Evolutionary conservation across 92 coral and sea anemone genomes (phyloP).

Genomic region (Blastomussa wellsi): DNA sequence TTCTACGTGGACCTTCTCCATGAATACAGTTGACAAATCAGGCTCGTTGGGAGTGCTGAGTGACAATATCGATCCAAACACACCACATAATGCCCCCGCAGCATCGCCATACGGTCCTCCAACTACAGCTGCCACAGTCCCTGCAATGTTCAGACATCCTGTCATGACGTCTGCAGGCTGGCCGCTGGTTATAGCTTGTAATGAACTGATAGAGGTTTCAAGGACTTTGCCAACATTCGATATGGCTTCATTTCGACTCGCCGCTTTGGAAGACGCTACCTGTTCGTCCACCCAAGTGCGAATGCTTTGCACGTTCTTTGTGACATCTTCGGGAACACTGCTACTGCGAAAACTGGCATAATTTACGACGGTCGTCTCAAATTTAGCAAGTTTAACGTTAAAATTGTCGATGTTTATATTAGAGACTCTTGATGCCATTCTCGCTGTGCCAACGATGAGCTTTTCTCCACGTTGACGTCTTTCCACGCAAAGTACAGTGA

Average conservation of each 20-base stretch:
- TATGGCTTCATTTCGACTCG: neutral
- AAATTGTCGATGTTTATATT: neutral
- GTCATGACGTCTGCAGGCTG: slow-evolving; percentile 13
- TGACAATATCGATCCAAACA: slow-evolving; percentile 18
- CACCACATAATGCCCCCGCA: neutral
- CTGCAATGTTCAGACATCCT: slow-evolving; percentile 31
- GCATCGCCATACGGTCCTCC: slow-evolving; percentile 42
- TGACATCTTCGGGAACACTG: neutral
- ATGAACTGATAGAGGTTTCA: neutral
- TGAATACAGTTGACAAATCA: slow-evolving; percentile 24
- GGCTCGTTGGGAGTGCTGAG: slow-evolving; percentile 6
- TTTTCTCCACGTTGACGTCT: too few relatives aligned
- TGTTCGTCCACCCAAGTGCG: slow-evolving; percentile 16
- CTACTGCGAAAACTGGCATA: slow-evolving; percentile 9
- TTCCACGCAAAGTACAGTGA: too few relatives aligned
- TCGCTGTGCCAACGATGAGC: neutral
- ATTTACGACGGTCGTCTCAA: slow-evolving; percentile 2
- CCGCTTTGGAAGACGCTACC: neutral
- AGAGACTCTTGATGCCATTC: neutral
- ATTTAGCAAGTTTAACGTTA: neutral
- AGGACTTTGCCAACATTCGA: neutral
- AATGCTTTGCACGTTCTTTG: slow-evolving; percentile 7
- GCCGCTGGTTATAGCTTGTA: slow-evolving; percentile 29
- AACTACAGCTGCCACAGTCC: slow-evolving; percentile 3
- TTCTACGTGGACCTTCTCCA: slow-evolving; percentile 5